A percentile compares a stretch with the other conserved stretches of the same genome.
These are phyloP conservation scores for Xiphorhynchus elegans DNA, from an alignment of 2,113 vertebrate species.

Conservation along the genomic window DNA sequence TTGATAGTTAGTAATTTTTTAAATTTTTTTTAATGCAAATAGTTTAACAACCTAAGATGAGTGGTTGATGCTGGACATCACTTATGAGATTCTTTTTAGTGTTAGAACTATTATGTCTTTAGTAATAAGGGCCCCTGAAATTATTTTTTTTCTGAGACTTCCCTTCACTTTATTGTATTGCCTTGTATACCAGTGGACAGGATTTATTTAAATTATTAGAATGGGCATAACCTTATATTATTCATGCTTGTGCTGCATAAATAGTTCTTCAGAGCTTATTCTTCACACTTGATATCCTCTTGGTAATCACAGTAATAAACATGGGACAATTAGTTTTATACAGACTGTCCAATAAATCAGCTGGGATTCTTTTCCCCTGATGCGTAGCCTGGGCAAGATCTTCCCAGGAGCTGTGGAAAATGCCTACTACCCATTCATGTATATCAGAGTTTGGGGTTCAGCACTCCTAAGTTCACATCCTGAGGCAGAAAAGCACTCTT, in stretches of 20 bases:
- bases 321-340: background rate
- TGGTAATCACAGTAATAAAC: background rate
- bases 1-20: background rate
- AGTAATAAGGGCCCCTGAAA: background rate
- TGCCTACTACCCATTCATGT: background rate
- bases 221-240: background rate
- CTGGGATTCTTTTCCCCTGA: background rate
- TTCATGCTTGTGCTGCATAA: background rate
- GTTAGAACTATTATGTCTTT: background rate
- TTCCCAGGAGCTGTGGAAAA: background rate
- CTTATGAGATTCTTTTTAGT: background rate
- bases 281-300: background rate
- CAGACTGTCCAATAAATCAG: background rate
- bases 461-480: background rate
- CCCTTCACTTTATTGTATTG: background rate
- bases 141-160: background rate
- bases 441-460: background rate
- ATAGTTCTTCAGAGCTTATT: background rate
- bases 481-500: background rate
- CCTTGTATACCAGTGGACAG: background rate
- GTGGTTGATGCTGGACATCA: fast-evolving
- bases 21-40: background rate
- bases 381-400: background rate
- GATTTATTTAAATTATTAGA: background rate
- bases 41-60: background rate